Percentiles rank a stretch among this genome's conserved stretches.
These are phyloP conservation scores for Gryon sp. DNA, from an alignment of 1,140 invertebrate species.

Conservation along the genomic window DNA sequence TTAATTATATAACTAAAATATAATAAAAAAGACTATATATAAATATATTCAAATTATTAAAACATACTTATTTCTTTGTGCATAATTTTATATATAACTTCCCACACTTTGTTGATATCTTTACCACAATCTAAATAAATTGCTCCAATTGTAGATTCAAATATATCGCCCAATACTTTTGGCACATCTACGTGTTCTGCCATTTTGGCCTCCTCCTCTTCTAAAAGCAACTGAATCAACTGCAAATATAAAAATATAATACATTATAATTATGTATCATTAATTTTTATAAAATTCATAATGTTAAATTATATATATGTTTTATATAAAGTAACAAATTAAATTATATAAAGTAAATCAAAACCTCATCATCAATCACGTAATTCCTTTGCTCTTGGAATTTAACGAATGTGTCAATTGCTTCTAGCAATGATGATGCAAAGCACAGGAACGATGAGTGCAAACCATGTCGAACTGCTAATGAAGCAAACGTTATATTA, in stretches of 20 bases:
- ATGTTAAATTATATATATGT: not conserved
- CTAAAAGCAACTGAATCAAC: slow-evolving; percentile 76
- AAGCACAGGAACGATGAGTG: slow-evolving; percentile 86
- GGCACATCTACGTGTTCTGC: slow-evolving; percentile 92
- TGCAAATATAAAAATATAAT: not conserved
- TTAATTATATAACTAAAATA: not conserved
- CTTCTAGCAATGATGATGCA: slow-evolving; percentile 83
- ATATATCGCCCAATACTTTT: slow-evolving; percentile 96
- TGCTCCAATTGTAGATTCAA: slow-evolving; percentile 95
- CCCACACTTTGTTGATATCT: slow-evolving; percentile 89
- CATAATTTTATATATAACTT: slow-evolving; percentile 88
- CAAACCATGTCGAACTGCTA: slow-evolving; percentile 90
- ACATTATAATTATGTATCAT: not conserved
- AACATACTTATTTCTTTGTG: slow-evolving; percentile 83
- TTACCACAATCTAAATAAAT: slow-evolving; percentile 93
- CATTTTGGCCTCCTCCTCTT: slow-evolving; percentile 84
- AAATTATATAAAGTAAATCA: too few species aligned
- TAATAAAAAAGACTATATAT: not conserved
- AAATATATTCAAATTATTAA: not conserved
- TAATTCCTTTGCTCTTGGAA: slow-evolving; percentile 87
- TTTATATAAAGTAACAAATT: too few species aligned
- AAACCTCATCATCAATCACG: slow-evolving; percentile 82
- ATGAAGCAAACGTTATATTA: slow-evolving; percentile 95
- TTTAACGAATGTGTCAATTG: slow-evolving; percentile 89
- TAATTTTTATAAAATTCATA: not conserved